A percentile compares a stretch with the other conserved stretches of the same genome.
phyloP scores from a whole-genome alignment of 2,113 vertebrate genomes.

The Colinus virginianus region DNA sequence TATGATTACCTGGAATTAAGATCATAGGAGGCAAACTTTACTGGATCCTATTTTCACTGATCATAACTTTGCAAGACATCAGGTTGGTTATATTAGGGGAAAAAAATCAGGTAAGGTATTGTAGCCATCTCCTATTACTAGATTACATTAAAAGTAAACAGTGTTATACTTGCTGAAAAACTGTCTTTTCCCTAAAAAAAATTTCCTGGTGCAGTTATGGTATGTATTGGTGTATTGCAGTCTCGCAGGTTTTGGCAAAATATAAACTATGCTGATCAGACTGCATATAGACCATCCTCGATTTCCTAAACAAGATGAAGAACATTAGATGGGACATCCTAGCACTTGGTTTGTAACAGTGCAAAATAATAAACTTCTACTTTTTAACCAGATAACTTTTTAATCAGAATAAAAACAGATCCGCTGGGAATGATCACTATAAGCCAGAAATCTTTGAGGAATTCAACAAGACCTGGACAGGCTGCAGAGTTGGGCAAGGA shows the following conservation, averaged over 20 bases:
- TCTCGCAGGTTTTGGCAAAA: neutral
- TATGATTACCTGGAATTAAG: neutral
- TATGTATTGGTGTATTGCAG: neutral
- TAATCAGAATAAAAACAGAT: rapidly evolving
- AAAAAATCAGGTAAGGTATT: neutral
- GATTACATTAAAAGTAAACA: neutral
- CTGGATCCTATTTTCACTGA: neutral
- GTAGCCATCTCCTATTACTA: neutral
- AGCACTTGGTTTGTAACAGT: neutral
- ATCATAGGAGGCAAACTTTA: neutral
- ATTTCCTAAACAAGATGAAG: neutral
- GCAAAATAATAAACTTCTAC: neutral
- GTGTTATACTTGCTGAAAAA: neutral
- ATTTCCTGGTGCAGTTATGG: neutral
- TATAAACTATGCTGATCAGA: neutral
- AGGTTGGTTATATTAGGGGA: neutral
- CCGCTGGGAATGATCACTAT: neutral
- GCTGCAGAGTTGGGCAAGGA: no score
- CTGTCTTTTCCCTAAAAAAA: neutral
- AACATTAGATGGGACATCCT: neutral
- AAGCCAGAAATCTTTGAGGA: neutral
- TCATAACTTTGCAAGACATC: neutral
- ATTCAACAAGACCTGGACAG: neutral
- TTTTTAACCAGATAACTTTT: neutral
- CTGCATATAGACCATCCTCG: neutral